Percentiles rank a stretch among this genome's conserved stretches.
Conservation (phyloP, 2,797 vertebrate species). For the Pterois miles region DNA sequence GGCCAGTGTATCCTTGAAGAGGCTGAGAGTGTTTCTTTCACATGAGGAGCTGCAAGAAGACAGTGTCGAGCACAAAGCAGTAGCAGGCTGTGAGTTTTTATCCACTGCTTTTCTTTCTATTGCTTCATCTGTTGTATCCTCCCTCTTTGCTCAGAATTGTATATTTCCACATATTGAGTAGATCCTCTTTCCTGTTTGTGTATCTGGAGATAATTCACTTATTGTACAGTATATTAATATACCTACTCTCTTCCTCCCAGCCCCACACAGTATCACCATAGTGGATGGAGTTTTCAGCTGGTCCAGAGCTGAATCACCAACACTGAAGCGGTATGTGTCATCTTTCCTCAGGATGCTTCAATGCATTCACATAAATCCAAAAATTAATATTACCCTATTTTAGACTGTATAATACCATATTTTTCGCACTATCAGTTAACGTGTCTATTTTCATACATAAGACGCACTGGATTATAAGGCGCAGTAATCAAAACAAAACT, state of each 20-base stretch:
- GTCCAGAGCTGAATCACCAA: constrained; percentile 87
- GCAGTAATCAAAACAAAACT: no score
- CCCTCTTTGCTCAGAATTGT: neutral
- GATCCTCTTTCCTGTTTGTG: neutral
- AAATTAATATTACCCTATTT: no score
- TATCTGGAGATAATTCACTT: neutral
- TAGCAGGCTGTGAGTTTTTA: constrained; percentile 79
- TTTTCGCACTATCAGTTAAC: no score
- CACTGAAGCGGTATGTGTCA: constrained; percentile 82
- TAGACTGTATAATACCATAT: no score
- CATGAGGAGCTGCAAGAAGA: constrained; percentile 93
- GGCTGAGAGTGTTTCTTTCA: constrained; percentile 93
- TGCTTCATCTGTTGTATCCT: neutral
- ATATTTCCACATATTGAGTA: neutral
- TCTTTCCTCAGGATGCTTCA: neutral
- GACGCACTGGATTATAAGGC: no score
- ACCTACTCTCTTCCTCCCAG: constrained; percentile 64
- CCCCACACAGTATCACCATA: constrained; percentile 84
- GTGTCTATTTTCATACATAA: no score
- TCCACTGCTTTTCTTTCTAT: neutral
- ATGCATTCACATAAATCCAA: neutral
- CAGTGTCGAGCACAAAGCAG: constrained; percentile 82
- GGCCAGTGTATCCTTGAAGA: constrained; percentile 95
- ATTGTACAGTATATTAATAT: neutral
- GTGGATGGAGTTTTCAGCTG: constrained; percentile 91